Evolutionary conservation across 1,140 invertebrate genomes (phyloP).

Genomic region (Eupristina koningsbergeri): DNA sequence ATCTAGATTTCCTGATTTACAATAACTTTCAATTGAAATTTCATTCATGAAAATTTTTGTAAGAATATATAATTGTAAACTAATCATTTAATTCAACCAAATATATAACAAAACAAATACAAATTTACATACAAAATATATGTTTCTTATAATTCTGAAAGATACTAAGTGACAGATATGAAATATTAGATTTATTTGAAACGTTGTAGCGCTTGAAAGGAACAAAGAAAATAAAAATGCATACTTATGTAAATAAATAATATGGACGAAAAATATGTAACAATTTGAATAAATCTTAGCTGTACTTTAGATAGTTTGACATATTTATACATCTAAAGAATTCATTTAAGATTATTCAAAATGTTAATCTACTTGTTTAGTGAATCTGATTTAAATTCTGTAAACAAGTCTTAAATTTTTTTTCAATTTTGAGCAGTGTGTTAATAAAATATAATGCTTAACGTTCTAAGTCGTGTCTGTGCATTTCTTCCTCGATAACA

Average conservation of each 20-base stretch:
- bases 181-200: constrained; percentile 28
- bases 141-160: constrained; percentile 15
- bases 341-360: constrained; percentile 38
- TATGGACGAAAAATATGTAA: constrained; percentile 22
- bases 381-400: constrained; percentile 16
- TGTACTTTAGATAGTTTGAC: neutral
- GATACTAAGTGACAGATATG: constrained; percentile 15
- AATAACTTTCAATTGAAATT: constrained; percentile 24
- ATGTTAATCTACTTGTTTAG: constrained; percentile 16
- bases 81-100: constrained; percentile 6
- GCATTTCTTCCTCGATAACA: constrained; percentile 58
- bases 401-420: constrained; percentile 39
- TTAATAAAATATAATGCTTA: constrained; percentile 64
- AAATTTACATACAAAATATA: constrained; percentile 18
- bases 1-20: constrained; percentile 1
- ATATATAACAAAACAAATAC: neutral
- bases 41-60: constrained; percentile 13
- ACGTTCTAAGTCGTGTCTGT: constrained; percentile 59
- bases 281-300: constrained; percentile 27
- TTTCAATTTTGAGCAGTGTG: constrained; percentile 52
- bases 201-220: constrained; percentile 16
- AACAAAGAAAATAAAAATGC: neutral
- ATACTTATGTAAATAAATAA: constrained; percentile 45
- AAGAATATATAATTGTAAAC: constrained; percentile 27
- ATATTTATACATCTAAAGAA: constrained; percentile 17